phyloP scores from a whole-genome alignment of 1,140 invertebrate genomes.

The Scylla paramamosain region DNA sequence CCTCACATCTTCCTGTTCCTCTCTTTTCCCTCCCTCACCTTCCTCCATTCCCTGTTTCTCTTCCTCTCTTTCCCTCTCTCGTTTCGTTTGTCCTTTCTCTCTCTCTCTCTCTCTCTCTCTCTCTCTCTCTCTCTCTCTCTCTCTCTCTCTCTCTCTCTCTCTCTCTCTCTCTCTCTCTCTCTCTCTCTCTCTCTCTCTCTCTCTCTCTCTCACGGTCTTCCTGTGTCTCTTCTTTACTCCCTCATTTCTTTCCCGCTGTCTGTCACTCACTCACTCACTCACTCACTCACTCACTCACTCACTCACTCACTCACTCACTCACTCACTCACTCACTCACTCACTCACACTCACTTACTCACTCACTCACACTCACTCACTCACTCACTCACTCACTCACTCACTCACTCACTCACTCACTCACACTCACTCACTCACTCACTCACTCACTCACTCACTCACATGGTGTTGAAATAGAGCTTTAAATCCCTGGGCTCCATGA shows the following conservation, averaged over 20 bases:
- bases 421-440: no score
- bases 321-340: conserved; percentile 26
- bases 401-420: no score
- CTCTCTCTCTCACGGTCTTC: background rate
- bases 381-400: no score
- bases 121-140: background rate
- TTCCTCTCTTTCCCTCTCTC: background rate
- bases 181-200: no score
- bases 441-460: no score
- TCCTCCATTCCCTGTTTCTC: background rate
- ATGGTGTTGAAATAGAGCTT: no score
- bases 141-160: background rate
- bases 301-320: background rate
- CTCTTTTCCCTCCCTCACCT: background rate
- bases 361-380: no score
- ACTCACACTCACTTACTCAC: background rate
- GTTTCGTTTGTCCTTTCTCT: background rate
- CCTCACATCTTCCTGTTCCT: background rate
- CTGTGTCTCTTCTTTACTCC: no score
- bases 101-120: background rate
- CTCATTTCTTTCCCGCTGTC: no score
- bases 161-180: background rate
- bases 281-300: background rate
- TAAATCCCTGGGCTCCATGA: no score
- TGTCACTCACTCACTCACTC: background rate